A percentile compares a stretch with the other conserved stretches of the same genome.
phyloP scores from a whole-genome alignment of 1,140 invertebrate genomes.

The Metopolophium dirhodum region DNA sequence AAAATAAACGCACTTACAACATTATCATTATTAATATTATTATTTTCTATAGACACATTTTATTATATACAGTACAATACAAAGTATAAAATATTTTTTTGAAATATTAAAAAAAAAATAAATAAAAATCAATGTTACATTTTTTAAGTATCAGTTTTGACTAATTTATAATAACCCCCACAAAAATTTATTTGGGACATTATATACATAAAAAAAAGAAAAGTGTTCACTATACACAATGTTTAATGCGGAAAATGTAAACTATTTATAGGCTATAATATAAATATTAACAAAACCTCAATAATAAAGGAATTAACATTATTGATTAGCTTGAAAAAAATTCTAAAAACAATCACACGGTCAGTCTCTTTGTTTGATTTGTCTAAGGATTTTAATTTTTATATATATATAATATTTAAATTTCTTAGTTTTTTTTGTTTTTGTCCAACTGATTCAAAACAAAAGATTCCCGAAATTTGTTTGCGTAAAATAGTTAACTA shows the following conservation, averaged over 20 bases:
- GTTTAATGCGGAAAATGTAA: slow-evolving; percentile 53
- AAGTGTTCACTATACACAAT: slow-evolving; percentile 53
- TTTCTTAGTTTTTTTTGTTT: background rate
- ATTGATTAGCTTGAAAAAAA: slow-evolving; percentile 57
- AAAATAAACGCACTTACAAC: slow-evolving; percentile 53
- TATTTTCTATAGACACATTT: slow-evolving; percentile 49
- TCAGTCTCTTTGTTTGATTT: slow-evolving; percentile 59
- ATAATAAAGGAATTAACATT: slow-evolving; percentile 57
- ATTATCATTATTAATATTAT: slow-evolving; percentile 50
- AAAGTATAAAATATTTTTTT: slow-evolving; percentile 57
- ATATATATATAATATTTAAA: slow-evolving; percentile 48
- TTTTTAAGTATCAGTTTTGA: slow-evolving; percentile 57
- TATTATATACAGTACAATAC: slow-evolving; percentile 56
- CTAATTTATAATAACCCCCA: slow-evolving; percentile 56
- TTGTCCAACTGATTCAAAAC: slow-evolving; percentile 45
- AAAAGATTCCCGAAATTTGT: slow-evolving; percentile 39
- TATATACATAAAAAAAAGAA: slow-evolving; percentile 35
- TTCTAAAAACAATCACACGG: slow-evolving; percentile 58
- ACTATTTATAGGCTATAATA: slow-evolving; percentile 55
- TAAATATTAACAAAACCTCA: slow-evolving; percentile 57
- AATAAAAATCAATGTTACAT: slow-evolving; percentile 56
- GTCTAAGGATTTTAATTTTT: slow-evolving; percentile 57
- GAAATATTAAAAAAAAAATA: slow-evolving; percentile 51
- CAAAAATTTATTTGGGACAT: slow-evolving; percentile 48
- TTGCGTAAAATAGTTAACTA: slow-evolving; percentile 51